These are phyloP conservation scores for Eudasyphora cyanicolor DNA, from an alignment of 2,888 invertebrate genomes.

Conservation along the genomic window DNA sequence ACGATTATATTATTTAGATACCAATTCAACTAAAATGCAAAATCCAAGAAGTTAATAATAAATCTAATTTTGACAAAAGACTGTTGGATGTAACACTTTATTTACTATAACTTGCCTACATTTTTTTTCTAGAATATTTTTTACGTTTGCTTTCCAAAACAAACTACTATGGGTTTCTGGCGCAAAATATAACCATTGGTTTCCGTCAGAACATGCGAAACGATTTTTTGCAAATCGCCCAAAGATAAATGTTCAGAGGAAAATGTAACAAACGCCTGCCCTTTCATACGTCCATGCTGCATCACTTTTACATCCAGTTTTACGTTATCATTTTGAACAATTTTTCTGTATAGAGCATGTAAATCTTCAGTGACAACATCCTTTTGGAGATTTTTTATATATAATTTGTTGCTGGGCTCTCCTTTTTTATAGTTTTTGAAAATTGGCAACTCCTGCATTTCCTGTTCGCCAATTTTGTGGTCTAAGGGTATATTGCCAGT, in stretches of 20 bases:
- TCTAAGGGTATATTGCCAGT: constrained; percentile 79
- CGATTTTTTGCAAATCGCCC: constrained; percentile 79
- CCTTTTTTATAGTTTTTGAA: constrained; percentile 94
- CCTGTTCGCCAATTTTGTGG: constrained; percentile 86
- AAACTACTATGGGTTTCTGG: constrained; percentile 94
- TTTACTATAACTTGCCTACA: too few relatives aligned
- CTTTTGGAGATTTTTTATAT: constrained; percentile 94
- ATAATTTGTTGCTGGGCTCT: constrained; percentile 90
- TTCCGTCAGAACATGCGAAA: constrained; percentile 88
- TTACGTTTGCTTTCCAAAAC: constrained; percentile 84
- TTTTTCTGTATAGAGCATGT: constrained; percentile 87
- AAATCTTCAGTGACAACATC: constrained; percentile 88
- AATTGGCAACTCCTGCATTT: constrained; percentile 87
- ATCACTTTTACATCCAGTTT: constrained; percentile 88
- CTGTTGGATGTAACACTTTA: too few relatives aligned
- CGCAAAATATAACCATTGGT: constrained; percentile 93
- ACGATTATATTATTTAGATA: too few relatives aligned
- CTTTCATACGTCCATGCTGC: constrained; percentile 98
- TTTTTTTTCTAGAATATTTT: too few relatives aligned
- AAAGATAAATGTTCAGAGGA: constrained; percentile 48
- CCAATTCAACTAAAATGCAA: constrained; percentile 25
- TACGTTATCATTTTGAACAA: constrained; percentile 79
- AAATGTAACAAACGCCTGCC: constrained; percentile 93
- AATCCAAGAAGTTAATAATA: too few relatives aligned
- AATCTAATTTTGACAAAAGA: too few relatives aligned